These are phyloP conservation scores for Cosmia trapezina DNA, from an alignment of 2,888 invertebrate genomes.

Conservation along the genomic window DNA sequence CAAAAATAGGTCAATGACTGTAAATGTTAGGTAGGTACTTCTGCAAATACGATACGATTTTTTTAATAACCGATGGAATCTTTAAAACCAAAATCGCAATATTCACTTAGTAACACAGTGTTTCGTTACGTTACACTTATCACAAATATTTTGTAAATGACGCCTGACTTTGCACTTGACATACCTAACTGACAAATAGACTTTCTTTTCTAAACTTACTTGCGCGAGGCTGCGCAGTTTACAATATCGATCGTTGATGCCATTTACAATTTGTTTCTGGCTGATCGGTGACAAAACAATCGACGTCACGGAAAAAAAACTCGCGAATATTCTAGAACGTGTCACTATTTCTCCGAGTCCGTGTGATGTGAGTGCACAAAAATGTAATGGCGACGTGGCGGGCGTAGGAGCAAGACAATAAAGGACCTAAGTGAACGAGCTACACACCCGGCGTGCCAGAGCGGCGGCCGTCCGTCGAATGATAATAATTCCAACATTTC, in stretches of 20 bases:
- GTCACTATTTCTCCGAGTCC: constrained; percentile 38
- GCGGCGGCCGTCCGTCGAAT: constrained; percentile 72
- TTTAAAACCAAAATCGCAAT: neutral
- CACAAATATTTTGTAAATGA: constrained; percentile 26
- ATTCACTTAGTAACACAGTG: constrained; percentile 36
- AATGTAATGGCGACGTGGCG: constrained; percentile 52
- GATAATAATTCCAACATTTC: constrained; percentile 59
- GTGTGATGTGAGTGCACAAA: constrained; percentile 36
- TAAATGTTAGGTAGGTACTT: no score
- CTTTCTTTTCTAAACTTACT: constrained; percentile 10
- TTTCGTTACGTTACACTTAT: neutral
- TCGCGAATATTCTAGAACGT: constrained; percentile 59
- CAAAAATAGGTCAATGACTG: neutral
- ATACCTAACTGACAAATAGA: constrained; percentile 11
- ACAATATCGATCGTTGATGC: constrained; percentile 26
- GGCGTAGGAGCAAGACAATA: constrained; percentile 34
- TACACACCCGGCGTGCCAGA: constrained; percentile 45
- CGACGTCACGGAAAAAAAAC: constrained; percentile 59
- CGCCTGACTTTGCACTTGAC: constrained; percentile 44
- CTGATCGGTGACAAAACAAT: constrained; percentile 68
- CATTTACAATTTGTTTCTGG: constrained; percentile 31
- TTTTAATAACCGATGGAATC: neutral
- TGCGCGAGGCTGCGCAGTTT: constrained; percentile 58
- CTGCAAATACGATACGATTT: neutral
- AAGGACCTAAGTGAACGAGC: constrained; percentile 36